Percentiles rank a stretch among this genome's conserved stretches.
Conservation (phyloP, 2,888 invertebrate species). For the Perdita meconis region DNA sequence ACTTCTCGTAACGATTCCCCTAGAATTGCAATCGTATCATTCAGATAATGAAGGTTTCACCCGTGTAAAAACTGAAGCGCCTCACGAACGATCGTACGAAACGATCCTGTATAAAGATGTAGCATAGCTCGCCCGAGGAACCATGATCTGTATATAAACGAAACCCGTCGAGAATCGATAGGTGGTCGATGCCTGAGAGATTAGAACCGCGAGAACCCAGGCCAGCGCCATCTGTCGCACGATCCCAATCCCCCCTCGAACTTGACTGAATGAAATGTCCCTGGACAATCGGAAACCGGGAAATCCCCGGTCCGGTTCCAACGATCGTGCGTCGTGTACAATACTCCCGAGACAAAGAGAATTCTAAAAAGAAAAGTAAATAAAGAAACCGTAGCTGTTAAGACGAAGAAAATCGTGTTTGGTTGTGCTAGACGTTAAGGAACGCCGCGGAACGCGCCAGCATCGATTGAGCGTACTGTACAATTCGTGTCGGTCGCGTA, state of each 20-base stretch:
- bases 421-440: conserved; percentile 62
- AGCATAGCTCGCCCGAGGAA: conserved; percentile 30
- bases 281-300: no score
- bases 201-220: not conserved
- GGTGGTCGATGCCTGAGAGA: conserved; percentile 16
- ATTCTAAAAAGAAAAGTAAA: conserved; percentile 1
- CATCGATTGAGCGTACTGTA: conserved; percentile 66
- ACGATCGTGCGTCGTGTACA: conserved; percentile 64
- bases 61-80: not conserved
- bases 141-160: conserved; percentile 50
- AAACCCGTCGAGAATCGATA: conserved; percentile 39
- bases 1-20: no score
- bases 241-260: no score
- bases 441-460: conserved; percentile 4
- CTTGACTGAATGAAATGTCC: no score
- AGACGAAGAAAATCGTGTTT: conserved; percentile 37
- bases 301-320: conserved; percentile 15
- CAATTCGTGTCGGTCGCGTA: conserved; percentile 31
- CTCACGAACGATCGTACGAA: not conserved
- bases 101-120: conserved; percentile 50
- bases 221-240: not conserved
- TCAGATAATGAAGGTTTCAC: not conserved
- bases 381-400: conserved; percentile 40
- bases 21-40: no score
- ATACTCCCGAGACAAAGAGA: conserved; percentile 37